Evolutionary conservation across 2,888 invertebrate species (phyloP).

Genomic region (Aphrophora alni): DNA sequence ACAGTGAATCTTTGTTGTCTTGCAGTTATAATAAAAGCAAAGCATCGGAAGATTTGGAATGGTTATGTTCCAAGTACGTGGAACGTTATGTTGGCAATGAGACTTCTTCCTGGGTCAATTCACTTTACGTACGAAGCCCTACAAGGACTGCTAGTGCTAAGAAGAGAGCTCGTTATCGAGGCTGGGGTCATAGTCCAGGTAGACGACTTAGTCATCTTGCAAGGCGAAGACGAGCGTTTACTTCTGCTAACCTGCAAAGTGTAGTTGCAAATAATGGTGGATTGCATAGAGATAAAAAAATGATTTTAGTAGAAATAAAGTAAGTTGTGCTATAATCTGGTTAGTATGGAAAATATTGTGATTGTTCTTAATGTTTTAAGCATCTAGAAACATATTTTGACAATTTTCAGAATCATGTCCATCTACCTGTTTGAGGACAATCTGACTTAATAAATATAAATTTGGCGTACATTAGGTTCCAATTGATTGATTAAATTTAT

Average conservation of each 20-base stretch:
- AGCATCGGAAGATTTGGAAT: slow-evolving; percentile 73
- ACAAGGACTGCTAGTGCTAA: slow-evolving; percentile 67
- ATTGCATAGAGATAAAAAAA: slow-evolving; percentile 25
- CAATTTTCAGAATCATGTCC: slow-evolving; percentile 22
- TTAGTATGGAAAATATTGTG: slow-evolving; percentile 52
- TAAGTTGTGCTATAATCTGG: slow-evolving; percentile 21
- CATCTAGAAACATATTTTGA: no score
- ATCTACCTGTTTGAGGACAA: background rate
- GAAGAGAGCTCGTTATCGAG: slow-evolving; percentile 65
- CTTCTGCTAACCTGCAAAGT: slow-evolving; percentile 67
- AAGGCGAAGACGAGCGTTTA: slow-evolving; percentile 75
- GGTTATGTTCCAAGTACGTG: slow-evolving; percentile 68
- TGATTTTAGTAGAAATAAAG: slow-evolving; percentile 68
- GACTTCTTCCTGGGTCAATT: slow-evolving; percentile 71
- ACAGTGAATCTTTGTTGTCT: no score
- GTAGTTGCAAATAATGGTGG: slow-evolving; percentile 18
- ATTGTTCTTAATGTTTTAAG: no score
- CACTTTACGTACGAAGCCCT: slow-evolving; percentile 61
- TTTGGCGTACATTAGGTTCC: no score
- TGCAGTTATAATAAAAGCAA: slow-evolving; percentile 74
- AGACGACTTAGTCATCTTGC: slow-evolving; percentile 79
- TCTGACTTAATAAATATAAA: no score
- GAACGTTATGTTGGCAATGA: slow-evolving; percentile 77
- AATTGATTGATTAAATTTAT: no score
- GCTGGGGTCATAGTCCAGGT: slow-evolving; percentile 72